phyloP scores from a whole-genome alignment of 1,140 invertebrate species.

The Teleogryllus occipitalis region DNA sequence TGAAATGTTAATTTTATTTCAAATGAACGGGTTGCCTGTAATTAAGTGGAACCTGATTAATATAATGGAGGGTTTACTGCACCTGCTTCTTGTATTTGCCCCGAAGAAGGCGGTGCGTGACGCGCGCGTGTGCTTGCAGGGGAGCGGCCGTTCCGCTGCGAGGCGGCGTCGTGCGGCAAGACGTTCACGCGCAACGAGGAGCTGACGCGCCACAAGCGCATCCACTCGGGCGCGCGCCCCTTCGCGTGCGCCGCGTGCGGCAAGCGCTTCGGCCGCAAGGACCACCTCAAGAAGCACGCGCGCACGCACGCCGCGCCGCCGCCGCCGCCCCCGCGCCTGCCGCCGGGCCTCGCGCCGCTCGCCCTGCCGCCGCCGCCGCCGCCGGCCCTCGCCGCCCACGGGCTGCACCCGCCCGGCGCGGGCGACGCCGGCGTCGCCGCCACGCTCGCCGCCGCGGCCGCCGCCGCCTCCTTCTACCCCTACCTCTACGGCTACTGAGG shows the following conservation, averaged over 20 bases:
- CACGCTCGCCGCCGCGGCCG: slow-evolving; percentile 1
- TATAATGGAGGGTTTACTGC: no score
- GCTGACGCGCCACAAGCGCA: slow-evolving; percentile 80
- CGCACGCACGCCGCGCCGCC: slow-evolving; percentile 50
- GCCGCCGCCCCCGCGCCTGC: slow-evolving; percentile 16
- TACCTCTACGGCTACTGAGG: slow-evolving; percentile 15
- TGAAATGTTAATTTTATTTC: no score
- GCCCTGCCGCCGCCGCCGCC: no score
- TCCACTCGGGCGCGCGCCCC: slow-evolving; percentile 76
- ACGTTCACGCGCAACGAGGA: slow-evolving; percentile 91
- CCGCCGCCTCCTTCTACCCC: slow-evolving; percentile 12
- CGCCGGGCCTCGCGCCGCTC: neutral
- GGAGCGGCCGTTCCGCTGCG: slow-evolving; percentile 79
- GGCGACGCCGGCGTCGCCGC: neutral
- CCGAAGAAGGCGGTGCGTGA: no score
- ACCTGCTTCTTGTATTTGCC: no score
- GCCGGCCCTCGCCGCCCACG: neutral
- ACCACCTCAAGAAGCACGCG: slow-evolving; percentile 77
- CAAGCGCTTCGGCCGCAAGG: slow-evolving; percentile 82
- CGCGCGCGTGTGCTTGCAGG: slow-evolving; percentile 39
- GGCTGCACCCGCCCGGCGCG: neutral
- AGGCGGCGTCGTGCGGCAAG: slow-evolving; percentile 73
- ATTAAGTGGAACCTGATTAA: no score
- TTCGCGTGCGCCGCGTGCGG: slow-evolving; percentile 70
- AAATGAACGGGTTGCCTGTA: no score